These are phyloP conservation scores for Neoarius graeffei DNA, from an alignment of 2,113 vertebrate genomes.

Conservation along the genomic window DNA sequence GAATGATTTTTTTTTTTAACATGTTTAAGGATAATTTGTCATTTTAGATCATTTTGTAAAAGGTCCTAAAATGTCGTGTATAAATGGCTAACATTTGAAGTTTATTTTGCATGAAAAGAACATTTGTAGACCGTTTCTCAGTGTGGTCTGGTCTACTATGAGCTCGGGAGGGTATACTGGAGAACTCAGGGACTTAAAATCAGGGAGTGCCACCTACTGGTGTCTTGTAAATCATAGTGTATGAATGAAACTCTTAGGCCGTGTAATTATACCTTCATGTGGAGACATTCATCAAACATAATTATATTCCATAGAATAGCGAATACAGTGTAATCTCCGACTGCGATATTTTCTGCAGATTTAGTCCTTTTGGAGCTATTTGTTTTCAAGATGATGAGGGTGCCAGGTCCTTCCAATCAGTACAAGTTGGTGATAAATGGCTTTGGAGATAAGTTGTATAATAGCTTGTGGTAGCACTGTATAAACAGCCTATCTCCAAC, in stretches of 20 bases:
- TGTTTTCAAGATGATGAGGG: slow-evolving; percentile 57
- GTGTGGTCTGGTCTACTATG: not conserved
- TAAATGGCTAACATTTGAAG: not conserved
- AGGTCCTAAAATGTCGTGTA: not conserved
- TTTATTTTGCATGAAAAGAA: slow-evolving; percentile 16
- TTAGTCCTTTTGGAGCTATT: slow-evolving; percentile 53
- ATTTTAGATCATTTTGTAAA: slow-evolving; percentile 31
- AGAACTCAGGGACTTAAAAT: slow-evolving; percentile 17
- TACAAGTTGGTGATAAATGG: slow-evolving; percentile 55
- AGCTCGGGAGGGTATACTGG: not conserved
- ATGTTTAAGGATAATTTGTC: not conserved
- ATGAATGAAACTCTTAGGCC: slow-evolving; percentile 37
- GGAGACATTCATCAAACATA: slow-evolving; percentile 58
- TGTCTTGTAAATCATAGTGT: slow-evolving; percentile 13
- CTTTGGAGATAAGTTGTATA: slow-evolving; percentile 55
- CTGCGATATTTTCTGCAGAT: slow-evolving; percentile 54
- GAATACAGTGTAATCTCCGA: slow-evolving; percentile 53
- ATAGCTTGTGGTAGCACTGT: slow-evolving; percentile 49
- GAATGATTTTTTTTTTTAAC: not conserved
- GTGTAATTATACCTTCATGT: slow-evolving; percentile 50
- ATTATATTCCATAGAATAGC: slow-evolving; percentile 56
- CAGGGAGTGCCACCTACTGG: slow-evolving; percentile 48
- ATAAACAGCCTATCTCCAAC: slow-evolving; percentile 43
- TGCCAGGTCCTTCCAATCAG: slow-evolving; percentile 55
- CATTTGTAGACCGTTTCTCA: slow-evolving; percentile 11